phyloP scores from a whole-genome alignment of 2,113 vertebrate species.

The Elgaria multicarinata region DNA sequence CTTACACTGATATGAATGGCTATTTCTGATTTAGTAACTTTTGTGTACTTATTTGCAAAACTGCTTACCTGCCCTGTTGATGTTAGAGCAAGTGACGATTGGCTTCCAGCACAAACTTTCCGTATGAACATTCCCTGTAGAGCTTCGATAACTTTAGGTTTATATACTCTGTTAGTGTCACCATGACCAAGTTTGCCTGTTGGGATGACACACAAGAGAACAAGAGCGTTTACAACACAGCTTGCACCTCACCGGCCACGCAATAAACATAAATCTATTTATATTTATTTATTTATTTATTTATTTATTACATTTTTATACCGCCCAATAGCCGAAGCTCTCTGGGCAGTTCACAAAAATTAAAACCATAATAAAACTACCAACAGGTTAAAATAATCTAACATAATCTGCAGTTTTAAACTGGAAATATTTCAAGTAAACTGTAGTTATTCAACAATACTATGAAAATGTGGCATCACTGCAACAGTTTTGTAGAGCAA shows the following conservation, averaged over 20 bases:
- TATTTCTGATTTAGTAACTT: background rate
- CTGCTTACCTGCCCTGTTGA: slow-evolving; percentile 85
- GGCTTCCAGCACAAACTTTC: slow-evolving; percentile 88
- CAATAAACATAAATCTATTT: too few relatives aligned
- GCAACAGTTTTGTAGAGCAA: background rate
- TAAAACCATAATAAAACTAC: too few relatives aligned
- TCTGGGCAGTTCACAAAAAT: too few relatives aligned
- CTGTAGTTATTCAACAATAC: background rate
- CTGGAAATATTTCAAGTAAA: slow-evolving; percentile 1
- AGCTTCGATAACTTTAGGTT: slow-evolving; percentile 88
- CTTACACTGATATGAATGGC: background rate
- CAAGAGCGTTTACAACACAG: background rate
- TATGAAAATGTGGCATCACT: accelerated
- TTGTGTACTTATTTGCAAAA: background rate
- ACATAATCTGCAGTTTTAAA: background rate
- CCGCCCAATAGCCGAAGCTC: too few relatives aligned
- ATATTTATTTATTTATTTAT: too few relatives aligned
- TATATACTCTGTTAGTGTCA: slow-evolving; percentile 89
- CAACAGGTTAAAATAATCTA: too few relatives aligned
- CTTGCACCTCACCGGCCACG: background rate
- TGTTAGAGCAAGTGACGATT: slow-evolving; percentile 86
- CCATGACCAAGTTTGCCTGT: slow-evolving; percentile 87
- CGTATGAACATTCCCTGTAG: slow-evolving; percentile 89
- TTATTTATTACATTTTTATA: too few relatives aligned
- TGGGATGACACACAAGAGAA: slow-evolving; percentile 8